Conservation (phyloP, 2,113 vertebrate genomes). For the Nannospalax galili region DNA sequence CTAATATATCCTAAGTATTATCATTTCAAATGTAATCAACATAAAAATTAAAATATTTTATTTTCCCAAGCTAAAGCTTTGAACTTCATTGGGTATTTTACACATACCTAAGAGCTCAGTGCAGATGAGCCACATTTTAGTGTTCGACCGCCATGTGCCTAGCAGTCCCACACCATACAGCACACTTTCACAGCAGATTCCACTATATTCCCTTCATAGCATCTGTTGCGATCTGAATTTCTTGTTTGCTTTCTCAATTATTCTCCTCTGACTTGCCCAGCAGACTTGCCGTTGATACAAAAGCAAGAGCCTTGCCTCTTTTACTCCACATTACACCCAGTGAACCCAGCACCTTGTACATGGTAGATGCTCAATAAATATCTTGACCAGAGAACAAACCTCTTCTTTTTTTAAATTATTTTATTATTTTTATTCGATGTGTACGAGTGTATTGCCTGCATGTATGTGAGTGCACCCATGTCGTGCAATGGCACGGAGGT, state of each 20-base stretch:
- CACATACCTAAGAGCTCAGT: background rate
- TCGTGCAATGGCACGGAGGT: too few relatives aligned
- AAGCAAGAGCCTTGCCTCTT: slow-evolving; percentile 36
- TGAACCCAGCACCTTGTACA: too few relatives aligned
- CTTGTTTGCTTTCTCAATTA: background rate
- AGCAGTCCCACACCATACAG: background rate
- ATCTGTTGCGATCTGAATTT: background rate
- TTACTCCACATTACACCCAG: background rate
- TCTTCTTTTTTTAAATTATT: too few relatives aligned
- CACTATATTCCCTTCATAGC: background rate
- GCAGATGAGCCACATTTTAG: background rate
- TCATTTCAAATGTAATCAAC: slow-evolving; percentile 35
- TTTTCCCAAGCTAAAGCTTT: slow-evolving; percentile 45
- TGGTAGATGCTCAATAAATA: too few relatives aligned
- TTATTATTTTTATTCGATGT: too few relatives aligned
- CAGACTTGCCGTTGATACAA: background rate
- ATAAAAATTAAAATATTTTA: slow-evolving; percentile 51
- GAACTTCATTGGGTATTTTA: slow-evolving; percentile 6
- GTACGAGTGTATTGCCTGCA: too few relatives aligned
- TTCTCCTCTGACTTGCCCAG: slow-evolving; percentile 7
- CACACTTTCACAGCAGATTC: background rate
- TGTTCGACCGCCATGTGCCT: background rate
- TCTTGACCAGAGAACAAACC: too few relatives aligned
- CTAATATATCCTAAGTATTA: background rate
- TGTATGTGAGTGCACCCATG: too few relatives aligned